Conservation (phyloP, 2,113 vertebrate genomes). For the Sylvilagus bachmani region DNA sequence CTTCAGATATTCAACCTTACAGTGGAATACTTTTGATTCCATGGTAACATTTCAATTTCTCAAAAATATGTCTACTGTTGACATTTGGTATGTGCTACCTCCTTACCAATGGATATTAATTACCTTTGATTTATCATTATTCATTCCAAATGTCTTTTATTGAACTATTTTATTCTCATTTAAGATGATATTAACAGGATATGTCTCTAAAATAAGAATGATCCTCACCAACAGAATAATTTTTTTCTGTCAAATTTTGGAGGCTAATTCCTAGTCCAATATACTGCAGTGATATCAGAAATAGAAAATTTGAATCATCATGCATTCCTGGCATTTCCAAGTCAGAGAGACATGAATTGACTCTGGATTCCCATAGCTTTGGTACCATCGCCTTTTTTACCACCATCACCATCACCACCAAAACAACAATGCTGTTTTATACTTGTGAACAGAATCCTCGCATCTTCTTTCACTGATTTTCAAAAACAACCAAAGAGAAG, state of each 20-base stretch:
- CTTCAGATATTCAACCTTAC: slow-evolving; percentile 60
- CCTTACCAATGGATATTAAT: slow-evolving; percentile 68
- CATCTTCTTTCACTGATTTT: not conserved
- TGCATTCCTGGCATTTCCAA: not conserved
- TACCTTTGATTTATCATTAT: slow-evolving; percentile 46
- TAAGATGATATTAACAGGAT: slow-evolving; percentile 1
- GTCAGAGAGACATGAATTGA: not conserved
- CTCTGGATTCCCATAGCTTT: not conserved
- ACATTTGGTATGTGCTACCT: slow-evolving; percentile 52
- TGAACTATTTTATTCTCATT: not conserved
- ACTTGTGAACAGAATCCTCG: not conserved
- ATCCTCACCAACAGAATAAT: slow-evolving; percentile 24
- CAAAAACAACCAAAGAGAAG: not conserved
- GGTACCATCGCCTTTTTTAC: not conserved
- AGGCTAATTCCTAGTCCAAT: not conserved
- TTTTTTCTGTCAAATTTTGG: not conserved
- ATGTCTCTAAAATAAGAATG: slow-evolving; percentile 18
- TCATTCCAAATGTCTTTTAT: slow-evolving; percentile 65
- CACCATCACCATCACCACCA: not conserved
- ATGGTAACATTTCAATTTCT: slow-evolving; percentile 69
- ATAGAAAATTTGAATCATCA: not conserved
- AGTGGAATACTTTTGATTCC: slow-evolving; percentile 49
- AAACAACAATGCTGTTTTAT: not conserved
- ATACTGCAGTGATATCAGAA: not conserved
- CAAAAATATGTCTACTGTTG: slow-evolving; percentile 58